A percentile compares a stretch with the other conserved stretches of the same genome.
These are phyloP conservation scores for Tachina fera DNA, from an alignment of 2,888 invertebrate genomes.

Conservation along the genomic window DNA sequence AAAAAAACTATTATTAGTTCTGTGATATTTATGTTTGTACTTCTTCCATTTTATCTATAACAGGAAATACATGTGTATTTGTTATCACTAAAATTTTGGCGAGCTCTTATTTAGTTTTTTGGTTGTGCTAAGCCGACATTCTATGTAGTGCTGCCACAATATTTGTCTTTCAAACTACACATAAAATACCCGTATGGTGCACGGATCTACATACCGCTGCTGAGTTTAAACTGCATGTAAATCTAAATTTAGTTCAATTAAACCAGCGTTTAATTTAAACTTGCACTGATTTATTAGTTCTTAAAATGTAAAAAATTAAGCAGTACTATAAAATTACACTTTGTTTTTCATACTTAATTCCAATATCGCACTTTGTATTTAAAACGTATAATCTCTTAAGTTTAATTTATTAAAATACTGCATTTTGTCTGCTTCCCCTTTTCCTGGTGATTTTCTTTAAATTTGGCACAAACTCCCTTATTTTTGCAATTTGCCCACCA, in stretches of 20 bases:
- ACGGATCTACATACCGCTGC: too few species aligned
- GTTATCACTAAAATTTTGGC: background rate
- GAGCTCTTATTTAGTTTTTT: background rate
- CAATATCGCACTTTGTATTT: background rate
- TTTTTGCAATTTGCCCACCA: constrained; percentile 20
- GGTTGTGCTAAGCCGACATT: too few species aligned
- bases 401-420: background rate
- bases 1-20: background rate
- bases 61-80: background rate
- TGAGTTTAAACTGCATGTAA: too few species aligned
- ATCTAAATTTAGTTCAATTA: too few species aligned
- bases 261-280: too few species aligned
- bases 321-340: too few species aligned
- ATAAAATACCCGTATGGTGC: too few species aligned
- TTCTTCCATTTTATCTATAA: background rate
- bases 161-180: too few species aligned
- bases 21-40: background rate
- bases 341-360: background rate
- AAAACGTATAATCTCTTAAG: background rate
- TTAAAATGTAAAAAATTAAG: too few species aligned
- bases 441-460: background rate
- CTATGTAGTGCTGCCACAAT: too few species aligned
- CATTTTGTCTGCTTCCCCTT: background rate
- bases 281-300: too few species aligned
- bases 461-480: constrained; percentile 3